A percentile compares a stretch with the other conserved stretches of the same genome.
These are phyloP conservation scores for Aphelenchoides besseyi DNA, from an alignment of 1,140 invertebrate genomes.

Conservation along the genomic window DNA sequence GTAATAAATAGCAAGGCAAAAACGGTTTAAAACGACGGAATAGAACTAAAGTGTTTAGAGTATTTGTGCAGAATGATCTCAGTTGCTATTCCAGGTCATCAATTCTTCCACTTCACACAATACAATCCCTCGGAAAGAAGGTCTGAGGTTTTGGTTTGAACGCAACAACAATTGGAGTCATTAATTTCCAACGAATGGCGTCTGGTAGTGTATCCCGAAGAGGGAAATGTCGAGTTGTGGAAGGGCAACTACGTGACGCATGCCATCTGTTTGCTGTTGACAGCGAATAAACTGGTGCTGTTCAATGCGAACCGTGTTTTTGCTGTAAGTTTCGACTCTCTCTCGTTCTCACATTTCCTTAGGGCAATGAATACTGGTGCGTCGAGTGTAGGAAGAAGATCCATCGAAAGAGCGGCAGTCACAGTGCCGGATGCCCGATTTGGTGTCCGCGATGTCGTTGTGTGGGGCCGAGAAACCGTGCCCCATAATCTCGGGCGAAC, in stretches of 20 bases:
- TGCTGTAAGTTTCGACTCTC: background rate
- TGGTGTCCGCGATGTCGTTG: background rate
- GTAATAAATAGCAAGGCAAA: too few species aligned
- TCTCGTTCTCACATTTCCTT: background rate
- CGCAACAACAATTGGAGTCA: background rate
- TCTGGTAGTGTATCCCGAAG: background rate
- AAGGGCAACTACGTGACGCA: too few species aligned
- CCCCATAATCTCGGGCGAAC: background rate
- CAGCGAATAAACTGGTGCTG: background rate
- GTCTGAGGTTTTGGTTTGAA: too few species aligned
- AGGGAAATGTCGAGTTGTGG: background rate
- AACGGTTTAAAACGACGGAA: too few species aligned
- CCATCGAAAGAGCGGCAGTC: background rate
- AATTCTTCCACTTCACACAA: too few species aligned
- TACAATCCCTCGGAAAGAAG: too few species aligned
- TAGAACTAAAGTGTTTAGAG: too few species aligned
- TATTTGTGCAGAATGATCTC: too few species aligned
- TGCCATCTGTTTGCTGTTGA: background rate
- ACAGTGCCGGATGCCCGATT: background rate
- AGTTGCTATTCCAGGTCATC: too few species aligned
- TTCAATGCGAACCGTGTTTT: background rate
- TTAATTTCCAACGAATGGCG: background rate
- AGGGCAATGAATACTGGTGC: background rate
- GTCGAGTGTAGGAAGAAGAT: background rate
- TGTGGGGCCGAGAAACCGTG: background rate